Conservation (phyloP, 2,888 invertebrate genomes). For the Scaptomyza caliginosa region DNA sequence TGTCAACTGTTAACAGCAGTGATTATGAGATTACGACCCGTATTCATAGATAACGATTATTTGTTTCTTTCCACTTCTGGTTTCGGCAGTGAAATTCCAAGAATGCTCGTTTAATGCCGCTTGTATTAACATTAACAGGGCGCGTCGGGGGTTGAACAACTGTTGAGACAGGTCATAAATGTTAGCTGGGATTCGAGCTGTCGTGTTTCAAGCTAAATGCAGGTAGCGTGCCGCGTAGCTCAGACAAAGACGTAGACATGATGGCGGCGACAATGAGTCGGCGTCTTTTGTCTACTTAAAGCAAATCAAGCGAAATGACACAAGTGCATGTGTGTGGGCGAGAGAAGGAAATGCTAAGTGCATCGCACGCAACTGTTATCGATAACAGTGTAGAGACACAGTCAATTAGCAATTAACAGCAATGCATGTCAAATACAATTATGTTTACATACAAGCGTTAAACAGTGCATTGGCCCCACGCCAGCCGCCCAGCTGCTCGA, state of each 20-base stretch:
- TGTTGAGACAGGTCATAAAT: conserved; percentile 63
- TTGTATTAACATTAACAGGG: conserved; percentile 26
- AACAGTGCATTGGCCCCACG: conserved; percentile 50
- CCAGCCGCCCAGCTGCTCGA: too few species aligned
- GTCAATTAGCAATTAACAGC: conserved; percentile 36
- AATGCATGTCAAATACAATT: conserved; percentile 37
- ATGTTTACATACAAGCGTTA: conserved; percentile 36
- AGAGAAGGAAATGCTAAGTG: conserved; percentile 5
- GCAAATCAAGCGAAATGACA: conserved; percentile 9
- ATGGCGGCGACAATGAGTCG: conserved; percentile 51
- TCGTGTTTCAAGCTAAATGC: conserved; percentile 40
- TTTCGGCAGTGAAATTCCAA: conserved; percentile 26
- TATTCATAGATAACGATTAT: conserved; percentile 19
- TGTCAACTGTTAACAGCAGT: not conserved
- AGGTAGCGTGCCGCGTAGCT: conserved; percentile 36
- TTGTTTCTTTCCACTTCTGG: conserved; percentile 18
- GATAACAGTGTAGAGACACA: conserved; percentile 26
- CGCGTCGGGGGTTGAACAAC: conserved; percentile 8
- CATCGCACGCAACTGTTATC: conserved; percentile 24
- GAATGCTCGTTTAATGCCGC: conserved; percentile 40
- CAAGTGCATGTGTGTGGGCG: conserved; percentile 13
- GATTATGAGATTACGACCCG: conserved; percentile 1
- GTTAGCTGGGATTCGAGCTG: conserved; percentile 32
- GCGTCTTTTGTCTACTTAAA: conserved; percentile 40
- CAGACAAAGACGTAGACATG: conserved; percentile 50